Evolutionary conservation across 2,113 vertebrate genomes (phyloP), one percentile per base, ranked within the genome.

Genomic region (Uria aalge): DNA sequence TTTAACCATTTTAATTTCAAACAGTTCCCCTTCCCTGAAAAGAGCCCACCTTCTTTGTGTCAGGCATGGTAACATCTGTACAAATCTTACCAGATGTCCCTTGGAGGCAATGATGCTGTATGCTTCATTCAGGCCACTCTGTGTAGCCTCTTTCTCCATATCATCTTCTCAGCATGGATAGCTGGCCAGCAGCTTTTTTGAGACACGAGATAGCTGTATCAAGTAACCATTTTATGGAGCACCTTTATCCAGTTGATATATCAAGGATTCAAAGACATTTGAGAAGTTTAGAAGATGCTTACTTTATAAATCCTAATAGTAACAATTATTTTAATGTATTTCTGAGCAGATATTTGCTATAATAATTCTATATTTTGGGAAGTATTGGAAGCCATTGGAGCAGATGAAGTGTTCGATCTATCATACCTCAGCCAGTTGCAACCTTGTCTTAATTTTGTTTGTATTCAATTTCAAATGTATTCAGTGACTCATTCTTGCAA

Each of bases 381-480:
- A 55, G 12, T 57, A 47, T 15, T 34, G 22, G n/a, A 75, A 94
- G 43, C 43, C 43, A 8, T 18, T 45, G 40, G 40, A 78, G 24
- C 15, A 77, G 59, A 64, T 5, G 3, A 78, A 73, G 7, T 10
- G 3, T 36, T 78, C 5, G 2, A 23, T 53, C 18, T 78, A 41
- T 50, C 9, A 16, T 40, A 69, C 20, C 56, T 84, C 89, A 91
- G 15, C 15, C 9, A 21, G 22, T 47, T 63, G 23, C 56, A 85
- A 59, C 17, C 14, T 67, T 41, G 11, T 40, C 80, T 94, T 76
- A 67, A 85, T 95, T 92, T 81, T 94, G 72, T 83, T 90, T 92
- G 40, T 85, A 69, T 79, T 92, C 75, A 47, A 47, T 92, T 90
- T 78, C 69, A 96, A 92, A 94, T 91, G 43, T 27, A 91, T 91